Evolutionary conservation across 2,888 invertebrate species (phyloP).

Genomic region (Camptogramma bilineatum): DNA sequence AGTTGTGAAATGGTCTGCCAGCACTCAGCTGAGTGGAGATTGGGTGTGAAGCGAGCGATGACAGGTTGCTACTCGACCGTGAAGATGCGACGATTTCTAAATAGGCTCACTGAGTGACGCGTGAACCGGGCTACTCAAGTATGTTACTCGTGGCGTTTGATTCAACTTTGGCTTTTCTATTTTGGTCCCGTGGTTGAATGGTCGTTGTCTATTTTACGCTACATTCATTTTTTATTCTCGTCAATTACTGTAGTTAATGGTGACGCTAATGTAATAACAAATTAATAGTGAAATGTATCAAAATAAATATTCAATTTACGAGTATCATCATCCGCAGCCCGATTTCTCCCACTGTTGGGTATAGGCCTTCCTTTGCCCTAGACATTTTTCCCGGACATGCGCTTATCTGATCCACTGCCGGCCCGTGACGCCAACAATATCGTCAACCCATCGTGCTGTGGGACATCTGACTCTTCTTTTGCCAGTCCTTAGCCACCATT

Average conservation of each 20-base stretch:
- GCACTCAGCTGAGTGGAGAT: slow-evolving; percentile 60
- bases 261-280: not conserved
- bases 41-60: slow-evolving; percentile 66
- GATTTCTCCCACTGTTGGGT: too few species aligned
- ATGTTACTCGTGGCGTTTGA: slow-evolving; percentile 13
- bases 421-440: too few species aligned
- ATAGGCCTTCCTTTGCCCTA: too few species aligned
- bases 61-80: slow-evolving; percentile 59
- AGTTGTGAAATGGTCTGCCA: slow-evolving; percentile 34
- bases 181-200: slow-evolving; percentile 13
- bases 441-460: too few species aligned
- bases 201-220: not conserved
- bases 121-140: slow-evolving; percentile 40
- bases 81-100: slow-evolving; percentile 52
- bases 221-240: not conserved
- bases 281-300: too few species aligned
- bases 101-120: slow-evolving; percentile 46
- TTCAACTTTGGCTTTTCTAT: slow-evolving; percentile 14
- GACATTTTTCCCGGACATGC: too few species aligned
- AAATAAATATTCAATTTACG: too few species aligned
- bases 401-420: too few species aligned
- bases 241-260: not conserved
- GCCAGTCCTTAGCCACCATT: too few species aligned
- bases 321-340: too few species aligned
- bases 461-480: too few species aligned